Conservation (phyloP, 2,113 vertebrate species). For the Cynocephalus volans region DNA sequence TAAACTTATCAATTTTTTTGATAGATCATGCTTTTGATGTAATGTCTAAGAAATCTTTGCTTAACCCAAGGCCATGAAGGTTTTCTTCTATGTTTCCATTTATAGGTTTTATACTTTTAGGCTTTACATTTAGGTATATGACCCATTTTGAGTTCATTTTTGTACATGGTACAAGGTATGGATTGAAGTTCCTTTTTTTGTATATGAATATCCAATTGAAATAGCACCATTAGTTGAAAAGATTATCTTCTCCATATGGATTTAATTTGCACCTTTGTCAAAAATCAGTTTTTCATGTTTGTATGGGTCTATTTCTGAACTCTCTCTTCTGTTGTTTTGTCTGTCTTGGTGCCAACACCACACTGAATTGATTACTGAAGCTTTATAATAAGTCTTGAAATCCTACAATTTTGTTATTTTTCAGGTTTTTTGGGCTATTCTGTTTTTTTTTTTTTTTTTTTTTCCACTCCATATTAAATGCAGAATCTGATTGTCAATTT, state of each 20-base stretch:
- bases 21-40: background rate
- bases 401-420: background rate
- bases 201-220: no score
- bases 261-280: no score
- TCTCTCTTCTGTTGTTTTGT: no score
- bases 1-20: background rate
- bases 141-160: background rate
- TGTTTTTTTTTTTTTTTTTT: background rate
- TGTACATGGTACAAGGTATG: background rate
- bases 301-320: no score
- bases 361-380: conserved; percentile 7
- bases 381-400: background rate
- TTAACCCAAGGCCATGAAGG: background rate
- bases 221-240: no score
- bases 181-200: no score
- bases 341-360: conserved; percentile 2
- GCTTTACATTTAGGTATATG: background rate
- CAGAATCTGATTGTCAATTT: background rate
- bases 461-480: background rate
- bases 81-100: background rate
- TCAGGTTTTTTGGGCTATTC: background rate
- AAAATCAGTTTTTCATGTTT: no score
- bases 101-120: background rate
- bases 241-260: no score
- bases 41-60: background rate